Evolutionary conservation across 2,888 invertebrate species (phyloP).

Genomic region (Drosophila mimetica): DNA sequence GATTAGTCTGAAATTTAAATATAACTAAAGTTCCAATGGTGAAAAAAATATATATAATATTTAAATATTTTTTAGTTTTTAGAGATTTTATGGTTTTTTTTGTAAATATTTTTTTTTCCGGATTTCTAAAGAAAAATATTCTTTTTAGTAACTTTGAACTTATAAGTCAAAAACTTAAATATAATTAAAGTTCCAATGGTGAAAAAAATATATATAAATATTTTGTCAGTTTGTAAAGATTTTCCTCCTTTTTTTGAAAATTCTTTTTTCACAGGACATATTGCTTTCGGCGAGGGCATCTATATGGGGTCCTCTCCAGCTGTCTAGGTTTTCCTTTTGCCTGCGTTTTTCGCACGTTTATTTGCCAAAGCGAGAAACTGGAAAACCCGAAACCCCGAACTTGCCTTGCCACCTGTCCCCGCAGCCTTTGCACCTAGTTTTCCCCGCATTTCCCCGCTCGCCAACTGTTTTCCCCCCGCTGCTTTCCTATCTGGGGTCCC

Average conservation of each 20-base stretch:
- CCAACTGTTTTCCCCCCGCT: neutral
- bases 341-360: conserved; percentile 53
- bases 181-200: too few species aligned
- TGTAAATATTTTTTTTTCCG: too few species aligned
- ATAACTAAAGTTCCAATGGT: too few species aligned
- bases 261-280: neutral
- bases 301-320: neutral
- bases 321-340: conserved; percentile 7
- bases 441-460: neutral
- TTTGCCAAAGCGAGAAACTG: conserved; percentile 40
- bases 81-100: neutral
- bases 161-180: too few species aligned
- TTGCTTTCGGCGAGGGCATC: neutral
- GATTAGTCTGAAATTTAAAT: too few species aligned
- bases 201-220: too few species aligned
- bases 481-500: neutral
- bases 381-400: conserved; percentile 28
- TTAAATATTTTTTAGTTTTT: too few species aligned
- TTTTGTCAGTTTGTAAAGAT: too few species aligned
- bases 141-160: too few species aligned
- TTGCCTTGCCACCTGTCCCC: conserved; percentile 15
- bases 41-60: too few species aligned
- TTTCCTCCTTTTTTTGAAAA: too few species aligned
- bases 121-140: too few species aligned
- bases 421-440: neutral